phyloP scores from a whole-genome alignment of 2,113 vertebrate genomes.

The Phyllostomus hastatus region DNA sequence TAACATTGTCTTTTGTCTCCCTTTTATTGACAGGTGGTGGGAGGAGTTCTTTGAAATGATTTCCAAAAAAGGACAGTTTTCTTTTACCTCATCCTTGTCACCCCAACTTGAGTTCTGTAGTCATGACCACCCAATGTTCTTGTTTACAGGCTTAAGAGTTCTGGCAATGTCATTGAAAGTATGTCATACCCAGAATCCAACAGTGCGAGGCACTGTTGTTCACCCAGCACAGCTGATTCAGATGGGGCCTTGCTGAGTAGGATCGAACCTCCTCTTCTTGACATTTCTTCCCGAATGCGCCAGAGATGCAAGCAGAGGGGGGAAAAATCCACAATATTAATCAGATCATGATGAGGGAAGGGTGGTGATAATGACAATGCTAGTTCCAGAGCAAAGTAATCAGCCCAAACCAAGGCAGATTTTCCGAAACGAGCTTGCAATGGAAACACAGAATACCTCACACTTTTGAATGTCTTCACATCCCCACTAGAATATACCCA shows the following conservation, averaged over 20 bases:
- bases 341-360: conserved; percentile 66
- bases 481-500: neutral
- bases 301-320: conserved; percentile 77
- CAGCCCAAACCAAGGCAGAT: conserved; percentile 71
- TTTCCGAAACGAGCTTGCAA: neutral
- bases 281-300: conserved; percentile 93
- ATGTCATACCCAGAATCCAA: conserved; percentile 82
- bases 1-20: conserved; percentile 55
- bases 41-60: conserved; percentile 75
- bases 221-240: conserved; percentile 80
- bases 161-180: conserved; percentile 81
- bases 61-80: conserved; percentile 77
- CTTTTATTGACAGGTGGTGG: conserved; percentile 76
- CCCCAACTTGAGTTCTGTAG: conserved; percentile 46
- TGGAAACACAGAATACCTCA: neutral
- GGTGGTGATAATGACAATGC: neutral
- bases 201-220: conserved; percentile 69
- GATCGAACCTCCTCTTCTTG: conserved; percentile 97
- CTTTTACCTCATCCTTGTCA: conserved; percentile 54
- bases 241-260: conserved; percentile 92
- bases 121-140: conserved; percentile 54
- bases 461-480: neutral
- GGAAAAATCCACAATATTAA: conserved; percentile 77
- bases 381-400: conserved; percentile 74
- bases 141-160: conserved; percentile 70